phyloP scores from a whole-genome alignment of 2,888 invertebrate species.

The Coleophora flavipennella region DNA sequence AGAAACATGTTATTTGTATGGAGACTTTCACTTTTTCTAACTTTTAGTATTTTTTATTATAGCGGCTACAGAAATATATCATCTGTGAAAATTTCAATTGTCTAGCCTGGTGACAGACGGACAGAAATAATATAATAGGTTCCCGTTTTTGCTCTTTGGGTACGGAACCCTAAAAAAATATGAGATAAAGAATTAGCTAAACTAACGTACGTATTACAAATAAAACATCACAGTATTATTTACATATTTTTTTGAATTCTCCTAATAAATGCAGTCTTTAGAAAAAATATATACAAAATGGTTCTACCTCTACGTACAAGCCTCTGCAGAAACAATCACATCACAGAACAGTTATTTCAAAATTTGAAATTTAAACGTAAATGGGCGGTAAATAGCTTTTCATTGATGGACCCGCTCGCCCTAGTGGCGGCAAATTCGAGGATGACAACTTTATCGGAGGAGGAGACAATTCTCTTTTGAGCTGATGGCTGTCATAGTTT shows the following conservation, averaged over 20 bases:
- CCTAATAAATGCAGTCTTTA: constrained; percentile 54
- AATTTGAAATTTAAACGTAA: constrained; percentile 31
- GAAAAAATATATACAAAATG: constrained; percentile 45
- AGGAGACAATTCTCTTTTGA: constrained; percentile 34
- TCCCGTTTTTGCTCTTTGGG: too few species aligned
- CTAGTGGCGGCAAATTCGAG: constrained; percentile 49
- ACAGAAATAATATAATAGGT: too few species aligned
- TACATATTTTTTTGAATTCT: constrained; percentile 17
- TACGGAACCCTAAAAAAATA: too few species aligned
- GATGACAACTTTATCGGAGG: constrained; percentile 33
- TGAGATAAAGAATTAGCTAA: too few species aligned
- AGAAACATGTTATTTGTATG: too few species aligned
- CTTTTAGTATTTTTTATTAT: too few species aligned
- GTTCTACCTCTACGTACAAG: constrained; percentile 14
- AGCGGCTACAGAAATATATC: too few species aligned
- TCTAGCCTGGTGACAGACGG: too few species aligned
- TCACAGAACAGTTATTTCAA: too few species aligned
- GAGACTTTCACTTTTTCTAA: too few species aligned
- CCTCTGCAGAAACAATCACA: too few species aligned
- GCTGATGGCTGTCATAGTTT: constrained; percentile 29
- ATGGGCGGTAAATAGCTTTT: constrained; percentile 58
- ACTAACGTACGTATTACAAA: not conserved
- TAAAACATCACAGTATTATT: not conserved
- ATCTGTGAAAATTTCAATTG: too few species aligned
- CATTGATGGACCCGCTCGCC: constrained; percentile 58